Conservation (phyloP, 1,140 invertebrate genomes). For the Leptestheria dahalacensis region DNA sequence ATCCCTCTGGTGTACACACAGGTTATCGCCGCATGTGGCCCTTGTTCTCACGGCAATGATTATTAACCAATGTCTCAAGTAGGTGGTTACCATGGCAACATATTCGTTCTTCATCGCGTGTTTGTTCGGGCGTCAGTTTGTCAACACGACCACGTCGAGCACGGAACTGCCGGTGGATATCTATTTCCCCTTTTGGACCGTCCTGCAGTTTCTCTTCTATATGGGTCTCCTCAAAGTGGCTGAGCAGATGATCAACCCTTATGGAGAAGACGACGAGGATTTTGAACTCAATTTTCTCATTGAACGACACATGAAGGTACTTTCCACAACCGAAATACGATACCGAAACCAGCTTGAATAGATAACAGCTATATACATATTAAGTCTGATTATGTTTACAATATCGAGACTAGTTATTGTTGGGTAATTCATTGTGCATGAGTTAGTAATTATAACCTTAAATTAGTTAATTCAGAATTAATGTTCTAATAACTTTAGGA, state of each 20-base stretch:
- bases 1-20: constrained; percentile 96
- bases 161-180: constrained; percentile 41
- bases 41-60: background rate
- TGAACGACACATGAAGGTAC: constrained; percentile 21
- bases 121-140: constrained; percentile 50
- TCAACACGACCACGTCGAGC: constrained; percentile 37
- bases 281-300: constrained; percentile 29
- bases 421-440: no score
- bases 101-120: constrained; percentile 56
- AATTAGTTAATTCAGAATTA: no score
- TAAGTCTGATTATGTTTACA: no score
- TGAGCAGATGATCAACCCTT: constrained; percentile 31
- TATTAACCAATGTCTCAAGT: background rate
- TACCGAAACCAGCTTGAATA: no score
- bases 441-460: no score
- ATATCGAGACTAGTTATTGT: no score
- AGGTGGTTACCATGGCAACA: constrained; percentile 59
- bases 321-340: background rate
- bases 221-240: constrained; percentile 52
- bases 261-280: constrained; percentile 39
- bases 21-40: constrained; percentile 40
- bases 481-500: no score
- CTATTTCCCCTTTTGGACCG: constrained; percentile 54
- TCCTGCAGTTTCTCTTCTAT: constrained; percentile 60
- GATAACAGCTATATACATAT: no score